Evolutionary conservation across 2,113 vertebrate genomes (phyloP), one percentile per base, ranked within the genome.

Genomic region (Macrotis lagotis): DNA sequence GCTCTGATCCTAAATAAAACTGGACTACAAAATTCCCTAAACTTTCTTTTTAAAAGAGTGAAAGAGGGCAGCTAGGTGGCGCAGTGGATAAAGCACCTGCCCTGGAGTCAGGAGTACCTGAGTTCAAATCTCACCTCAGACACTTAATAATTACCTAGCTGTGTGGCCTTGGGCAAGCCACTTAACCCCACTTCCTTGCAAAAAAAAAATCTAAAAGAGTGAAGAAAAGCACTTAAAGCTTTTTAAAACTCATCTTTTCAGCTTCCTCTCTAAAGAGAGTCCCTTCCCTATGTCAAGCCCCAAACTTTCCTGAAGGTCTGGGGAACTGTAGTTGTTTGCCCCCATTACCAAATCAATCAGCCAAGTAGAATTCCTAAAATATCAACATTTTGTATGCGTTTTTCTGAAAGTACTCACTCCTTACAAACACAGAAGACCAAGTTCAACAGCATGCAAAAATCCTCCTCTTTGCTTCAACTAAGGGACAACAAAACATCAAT

Each of bases 331-430:
- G 89, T 49, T 88, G 50, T 19, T 52, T 59, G 49, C 25, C 51
- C 49, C 66, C 90, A 90, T 88, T 91, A 96, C 11, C 89, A 92
- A 22, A 5, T 94, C 49, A 92, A 92, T 89, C 53, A 53, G 49
- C 93, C 49, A 93, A 93, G 93, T 74, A 89, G 0, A 14, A 44
- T 44, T 14, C 8, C 37, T 95, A 93, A 88, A 91, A 53, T 26
- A 11, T 88, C 50, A 88, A 50, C 25, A 89, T 49, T 95, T 88
- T 66, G 22, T 25, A 1, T 3, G 0, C 31, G 26, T 22, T 92
- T 66, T 92, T 93, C 51, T 3, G 0, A 74, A 94, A 96, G 89
- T 51, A 91, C 31, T n/a, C 93, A 50, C 88, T 89, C 92, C 51
- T 14, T 7, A 0, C 55, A 49, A 94, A 74, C 0, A 94, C n/a